phyloP scores from a whole-genome alignment of 2,888 invertebrate genomes.

The Muscina levida region DNA sequence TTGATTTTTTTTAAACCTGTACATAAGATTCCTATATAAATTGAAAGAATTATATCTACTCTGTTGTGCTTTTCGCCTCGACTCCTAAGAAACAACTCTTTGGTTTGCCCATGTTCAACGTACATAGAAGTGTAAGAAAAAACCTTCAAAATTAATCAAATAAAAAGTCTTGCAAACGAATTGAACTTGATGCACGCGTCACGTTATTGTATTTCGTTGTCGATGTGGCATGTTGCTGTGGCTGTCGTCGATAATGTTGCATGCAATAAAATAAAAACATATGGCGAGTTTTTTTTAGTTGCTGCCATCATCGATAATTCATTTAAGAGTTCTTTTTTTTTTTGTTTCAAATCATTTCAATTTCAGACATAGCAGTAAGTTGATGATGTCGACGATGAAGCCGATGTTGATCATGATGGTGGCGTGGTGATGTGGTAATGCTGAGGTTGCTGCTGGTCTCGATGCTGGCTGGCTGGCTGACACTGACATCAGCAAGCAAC shows the following conservation, averaged over 20 bases:
- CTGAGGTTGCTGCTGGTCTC: constrained; percentile 31
- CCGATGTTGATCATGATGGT: constrained; percentile 13
- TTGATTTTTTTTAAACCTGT: no score
- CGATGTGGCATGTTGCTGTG: not conserved
- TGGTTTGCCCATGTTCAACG: no score
- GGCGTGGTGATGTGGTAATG: not conserved
- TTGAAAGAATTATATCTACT: no score
- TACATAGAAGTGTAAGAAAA: no score
- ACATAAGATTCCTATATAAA: no score
- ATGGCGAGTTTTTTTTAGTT: not conserved
- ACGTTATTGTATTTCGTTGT: constrained; percentile 2
- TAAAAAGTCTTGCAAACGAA: not conserved
- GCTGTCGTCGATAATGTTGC: constrained; percentile 2
- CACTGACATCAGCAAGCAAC: constrained; percentile 54
- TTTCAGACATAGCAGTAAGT: constrained; percentile 31
- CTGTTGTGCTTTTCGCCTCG: no score
- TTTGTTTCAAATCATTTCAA: constrained; percentile 18
- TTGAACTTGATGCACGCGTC: constrained; percentile 29
- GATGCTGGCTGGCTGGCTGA: constrained; percentile 44
- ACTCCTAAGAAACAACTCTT: no score
- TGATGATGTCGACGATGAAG: not conserved
- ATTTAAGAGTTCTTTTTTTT: constrained; percentile 1
- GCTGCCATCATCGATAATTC: constrained; percentile 2
- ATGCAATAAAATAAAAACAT: constrained; percentile 14
- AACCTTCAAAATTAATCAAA: not conserved